Evolutionary conservation across 2,113 vertebrate species (phyloP).

Genomic region (Polyodon spathula): DNA sequence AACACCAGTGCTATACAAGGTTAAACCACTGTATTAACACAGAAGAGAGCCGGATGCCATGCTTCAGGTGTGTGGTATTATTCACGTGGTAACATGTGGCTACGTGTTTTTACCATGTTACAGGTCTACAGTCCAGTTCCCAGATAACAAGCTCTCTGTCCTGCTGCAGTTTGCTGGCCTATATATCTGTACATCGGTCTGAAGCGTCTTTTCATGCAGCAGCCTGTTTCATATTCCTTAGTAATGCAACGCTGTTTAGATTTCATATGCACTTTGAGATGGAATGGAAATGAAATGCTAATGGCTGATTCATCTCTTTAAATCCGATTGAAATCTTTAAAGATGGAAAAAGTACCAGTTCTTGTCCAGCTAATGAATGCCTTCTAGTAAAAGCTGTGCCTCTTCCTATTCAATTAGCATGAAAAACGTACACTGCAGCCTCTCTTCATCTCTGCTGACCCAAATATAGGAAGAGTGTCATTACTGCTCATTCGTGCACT

Average conservation of each 20-base stretch:
- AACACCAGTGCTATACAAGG: too few species aligned
- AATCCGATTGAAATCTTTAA: slow-evolving; percentile 5
- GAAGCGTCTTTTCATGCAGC: slow-evolving; percentile 2
- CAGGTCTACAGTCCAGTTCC: too few species aligned
- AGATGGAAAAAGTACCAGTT: not conserved
- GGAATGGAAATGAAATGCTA: slow-evolving; percentile 3
- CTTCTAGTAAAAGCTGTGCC: slow-evolving; percentile 50
- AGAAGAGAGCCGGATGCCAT: too few species aligned
- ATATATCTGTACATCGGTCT: too few species aligned
- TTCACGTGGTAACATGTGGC: too few species aligned
- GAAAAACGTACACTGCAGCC: slow-evolving; percentile 47
- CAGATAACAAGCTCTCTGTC: too few species aligned
- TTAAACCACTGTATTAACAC: too few species aligned
- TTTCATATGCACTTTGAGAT: not conserved
- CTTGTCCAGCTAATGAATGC: not conserved
- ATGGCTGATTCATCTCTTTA: not conserved
- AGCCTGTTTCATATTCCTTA: not conserved
- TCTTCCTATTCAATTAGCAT: slow-evolving; percentile 60
- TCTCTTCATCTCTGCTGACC: slow-evolving; percentile 27
- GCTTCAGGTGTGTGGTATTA: too few species aligned
- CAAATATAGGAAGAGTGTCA: slow-evolving; percentile 32
- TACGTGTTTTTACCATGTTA: too few species aligned
- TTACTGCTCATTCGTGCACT: slow-evolving; percentile 49
- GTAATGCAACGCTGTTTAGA: slow-evolving; percentile 1
- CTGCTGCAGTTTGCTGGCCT: too few species aligned